phyloP scores from a whole-genome alignment of 2,888 invertebrate genomes.

The Leptarthrus brevirostris region DNA sequence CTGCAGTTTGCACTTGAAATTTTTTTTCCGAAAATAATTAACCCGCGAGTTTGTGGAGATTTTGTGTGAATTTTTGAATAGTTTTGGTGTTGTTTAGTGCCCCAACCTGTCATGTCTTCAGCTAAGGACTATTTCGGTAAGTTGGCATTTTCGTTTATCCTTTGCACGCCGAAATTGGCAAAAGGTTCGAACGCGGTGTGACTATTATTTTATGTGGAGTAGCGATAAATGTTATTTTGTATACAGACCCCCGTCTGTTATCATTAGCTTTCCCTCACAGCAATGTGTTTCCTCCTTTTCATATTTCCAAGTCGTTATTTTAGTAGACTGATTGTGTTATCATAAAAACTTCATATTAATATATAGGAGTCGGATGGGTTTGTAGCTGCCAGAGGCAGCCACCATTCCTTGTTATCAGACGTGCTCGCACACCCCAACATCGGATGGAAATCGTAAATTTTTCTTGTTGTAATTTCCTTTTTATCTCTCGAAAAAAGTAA shows the following conservation, averaged over 20 bases:
- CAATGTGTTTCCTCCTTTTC: conserved; percentile 32
- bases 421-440: not conserved
- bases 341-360: conserved; percentile 48
- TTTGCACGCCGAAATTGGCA: not conserved
- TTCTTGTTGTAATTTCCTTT: conserved; percentile 19
- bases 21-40: conserved; percentile 19
- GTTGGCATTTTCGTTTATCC: not conserved
- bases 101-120: conserved; percentile 18
- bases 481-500: conserved; percentile 39
- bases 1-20: conserved; percentile 26
- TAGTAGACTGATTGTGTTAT: conserved; percentile 50
- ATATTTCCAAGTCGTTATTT: conserved; percentile 44
- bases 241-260: conserved; percentile 34
- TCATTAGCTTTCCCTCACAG: conserved; percentile 31
- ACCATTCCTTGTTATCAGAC: conserved; percentile 28
- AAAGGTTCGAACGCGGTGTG: not conserved
- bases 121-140: conserved; percentile 41
- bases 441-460: conserved; percentile 10
- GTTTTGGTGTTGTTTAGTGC: not conserved
- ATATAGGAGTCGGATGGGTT: conserved; percentile 4
- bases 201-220: not conserved
- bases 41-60: too few species aligned
- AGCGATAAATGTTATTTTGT: conserved; percentile 40
- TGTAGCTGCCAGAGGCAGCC: conserved; percentile 10
- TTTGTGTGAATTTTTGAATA: conserved; percentile 16